Evolutionary conservation across 2,888 invertebrate species (phyloP).

Genomic region (Matsumyia berberina): DNA sequence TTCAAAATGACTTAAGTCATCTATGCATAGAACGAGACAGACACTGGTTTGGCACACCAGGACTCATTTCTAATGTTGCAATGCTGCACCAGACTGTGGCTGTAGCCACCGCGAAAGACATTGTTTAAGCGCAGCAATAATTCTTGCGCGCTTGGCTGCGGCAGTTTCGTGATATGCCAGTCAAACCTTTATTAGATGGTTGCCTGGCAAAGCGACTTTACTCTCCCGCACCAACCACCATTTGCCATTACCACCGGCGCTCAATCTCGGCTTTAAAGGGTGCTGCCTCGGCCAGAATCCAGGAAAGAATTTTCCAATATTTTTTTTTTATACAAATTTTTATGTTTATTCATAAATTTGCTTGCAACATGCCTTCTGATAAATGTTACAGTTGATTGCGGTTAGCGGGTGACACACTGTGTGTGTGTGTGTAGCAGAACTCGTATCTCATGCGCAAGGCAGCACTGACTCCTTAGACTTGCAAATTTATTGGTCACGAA

Average conservation of each 20-base stretch:
- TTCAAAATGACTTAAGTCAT: conserved; percentile 72
- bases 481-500: conserved; percentile 75
- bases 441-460: conserved; percentile 39
- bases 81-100: conserved; percentile 26
- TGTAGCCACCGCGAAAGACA: conserved; percentile 42
- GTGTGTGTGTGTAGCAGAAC: conserved; percentile 1
- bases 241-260: not conserved
- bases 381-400: conserved; percentile 64
- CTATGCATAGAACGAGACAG: conserved; percentile 18
- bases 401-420: conserved; percentile 57
- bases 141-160: conserved; percentile 56
- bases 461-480: conserved; percentile 44
- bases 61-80: conserved; percentile 49
- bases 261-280: conserved; percentile 30
- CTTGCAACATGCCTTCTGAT: conserved; percentile 60
- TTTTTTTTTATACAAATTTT: conserved; percentile 64
- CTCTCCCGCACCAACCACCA: not conserved
- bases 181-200: conserved; percentile 69
- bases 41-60: conserved; percentile 20
- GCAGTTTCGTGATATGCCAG: conserved; percentile 74
- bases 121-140: conserved; percentile 70
- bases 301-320: conserved; percentile 62
- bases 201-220: conserved; percentile 49
- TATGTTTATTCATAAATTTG: conserved; percentile 60
- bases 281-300: conserved; percentile 42